Conservation (phyloP, 2,888 invertebrate species). For the Branchipolynoe longqiensis region DNA sequence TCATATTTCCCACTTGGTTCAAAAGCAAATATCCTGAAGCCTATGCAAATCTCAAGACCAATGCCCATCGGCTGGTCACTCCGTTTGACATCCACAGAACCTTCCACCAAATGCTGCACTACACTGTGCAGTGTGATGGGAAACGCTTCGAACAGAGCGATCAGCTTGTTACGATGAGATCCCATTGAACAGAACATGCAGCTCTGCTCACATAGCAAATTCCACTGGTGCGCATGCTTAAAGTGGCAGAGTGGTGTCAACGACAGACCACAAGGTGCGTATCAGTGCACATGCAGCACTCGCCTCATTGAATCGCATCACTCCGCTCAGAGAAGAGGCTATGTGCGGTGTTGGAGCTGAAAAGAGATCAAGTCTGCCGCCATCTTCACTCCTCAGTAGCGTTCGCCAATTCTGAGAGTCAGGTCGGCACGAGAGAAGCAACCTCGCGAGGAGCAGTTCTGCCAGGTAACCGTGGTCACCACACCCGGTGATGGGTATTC, state of each 20-base stretch:
- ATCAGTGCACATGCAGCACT: slow-evolving; percentile 81
- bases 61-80: slow-evolving; percentile 88
- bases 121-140: slow-evolving; percentile 48
- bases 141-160: slow-evolving; percentile 67
- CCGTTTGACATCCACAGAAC: slow-evolving; percentile 95
- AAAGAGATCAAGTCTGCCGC: slow-evolving; percentile 87
- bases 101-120: slow-evolving; percentile 86
- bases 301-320: slow-evolving; percentile 86
- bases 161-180: slow-evolving; percentile 76
- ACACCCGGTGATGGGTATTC: slow-evolving; percentile 8
- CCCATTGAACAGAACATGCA: slow-evolving; percentile 89
- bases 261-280: slow-evolving; percentile 83
- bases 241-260: slow-evolving; percentile 88
- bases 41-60: slow-evolving; percentile 85
- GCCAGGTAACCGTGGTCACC: neutral
- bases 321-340: slow-evolving; percentile 70
- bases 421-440: neutral
- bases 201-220: slow-evolving; percentile 93
- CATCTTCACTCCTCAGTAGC: neutral
- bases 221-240: slow-evolving; percentile 97
- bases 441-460: neutral
- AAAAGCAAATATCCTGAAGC: slow-evolving; percentile 85
- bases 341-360: slow-evolving; percentile 82
- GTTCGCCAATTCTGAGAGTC: neutral
- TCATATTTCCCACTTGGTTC: slow-evolving; percentile 89